Conservation (phyloP, 2,113 vertebrate genomes). For the Microcebus murinus region DNA sequence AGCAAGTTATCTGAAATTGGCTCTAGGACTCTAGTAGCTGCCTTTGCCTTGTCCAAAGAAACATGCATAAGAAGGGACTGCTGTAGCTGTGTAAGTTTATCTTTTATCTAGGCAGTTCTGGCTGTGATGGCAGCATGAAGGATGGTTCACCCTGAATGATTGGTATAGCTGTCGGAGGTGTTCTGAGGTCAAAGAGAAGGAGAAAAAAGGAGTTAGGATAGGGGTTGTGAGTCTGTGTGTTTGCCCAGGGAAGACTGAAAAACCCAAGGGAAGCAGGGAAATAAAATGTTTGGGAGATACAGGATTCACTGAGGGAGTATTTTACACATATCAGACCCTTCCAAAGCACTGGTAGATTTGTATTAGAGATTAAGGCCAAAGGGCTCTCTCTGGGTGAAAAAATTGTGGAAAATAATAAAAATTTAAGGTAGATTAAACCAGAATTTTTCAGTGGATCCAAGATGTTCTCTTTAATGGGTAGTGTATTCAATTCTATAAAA, state of each 20-base stretch:
- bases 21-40: neutral
- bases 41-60: neutral
- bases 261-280: neutral
- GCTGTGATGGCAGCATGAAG: neutral
- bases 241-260: neutral
- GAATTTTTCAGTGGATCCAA: neutral
- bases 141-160: neutral
- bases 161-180: neutral
- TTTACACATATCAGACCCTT: neutral
- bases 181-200: neutral
- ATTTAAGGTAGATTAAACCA: neutral
- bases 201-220: neutral
- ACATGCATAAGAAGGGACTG: fast-evolving
- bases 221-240: neutral
- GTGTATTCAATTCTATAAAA: neutral
- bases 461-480: neutral
- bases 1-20: neutral
- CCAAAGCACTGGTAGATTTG: neutral
- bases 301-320: neutral
- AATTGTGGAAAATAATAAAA: neutral
- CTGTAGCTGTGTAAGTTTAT: neutral
- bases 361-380: neutral
- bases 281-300: neutral
- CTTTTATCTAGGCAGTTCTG: neutral
- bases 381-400: neutral